phyloP scores from a whole-genome alignment of 2,888 invertebrate genomes.

The Ennomos quercinarius region DNA sequence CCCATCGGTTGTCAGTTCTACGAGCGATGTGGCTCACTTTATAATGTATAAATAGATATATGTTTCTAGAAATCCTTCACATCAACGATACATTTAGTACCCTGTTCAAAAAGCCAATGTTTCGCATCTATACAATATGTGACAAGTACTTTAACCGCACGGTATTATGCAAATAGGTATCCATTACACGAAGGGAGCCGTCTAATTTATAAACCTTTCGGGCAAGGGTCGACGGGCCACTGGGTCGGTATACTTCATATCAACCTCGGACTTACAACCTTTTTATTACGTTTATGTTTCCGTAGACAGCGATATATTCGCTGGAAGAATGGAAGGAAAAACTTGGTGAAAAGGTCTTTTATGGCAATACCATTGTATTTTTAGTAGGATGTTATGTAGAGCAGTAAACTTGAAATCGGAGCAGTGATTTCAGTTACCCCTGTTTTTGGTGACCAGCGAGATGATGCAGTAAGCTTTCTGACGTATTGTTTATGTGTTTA shows the following conservation, averaged over 20 bases:
- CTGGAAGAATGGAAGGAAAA: slow-evolving; percentile 26
- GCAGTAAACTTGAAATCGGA: slow-evolving; percentile 11
- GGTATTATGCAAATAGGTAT: slow-evolving; percentile 35
- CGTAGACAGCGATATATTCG: slow-evolving; percentile 26
- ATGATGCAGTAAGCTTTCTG: no score
- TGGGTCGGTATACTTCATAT: slow-evolving; percentile 34
- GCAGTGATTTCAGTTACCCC: slow-evolving; percentile 1
- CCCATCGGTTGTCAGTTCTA: no score
- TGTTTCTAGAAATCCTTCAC: no score
- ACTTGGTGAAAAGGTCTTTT: slow-evolving; percentile 24
- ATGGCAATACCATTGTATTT: slow-evolving; percentile 23
- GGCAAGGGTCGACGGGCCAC: slow-evolving; percentile 30
- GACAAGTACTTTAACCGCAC: slow-evolving; percentile 23
- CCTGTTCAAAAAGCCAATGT: slow-evolving; percentile 9
- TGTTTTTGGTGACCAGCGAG: not conserved
- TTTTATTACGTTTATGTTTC: slow-evolving; percentile 33
- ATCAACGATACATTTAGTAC: no score
- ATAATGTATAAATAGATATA: no score
- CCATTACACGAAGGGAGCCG: slow-evolving; percentile 23
- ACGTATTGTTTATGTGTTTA: no score
- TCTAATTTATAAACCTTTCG: slow-evolving; percentile 36
- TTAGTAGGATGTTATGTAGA: slow-evolving; percentile 21
- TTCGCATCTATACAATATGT: slow-evolving; percentile 28
- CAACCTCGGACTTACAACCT: slow-evolving; percentile 32
- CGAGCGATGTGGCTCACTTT: no score